Percentiles rank a stretch among this genome's conserved stretches.
These are phyloP conservation scores for Protomyctophum bolini DNA, from an alignment of 2,113 vertebrate species.

Conservation along the genomic window DNA sequence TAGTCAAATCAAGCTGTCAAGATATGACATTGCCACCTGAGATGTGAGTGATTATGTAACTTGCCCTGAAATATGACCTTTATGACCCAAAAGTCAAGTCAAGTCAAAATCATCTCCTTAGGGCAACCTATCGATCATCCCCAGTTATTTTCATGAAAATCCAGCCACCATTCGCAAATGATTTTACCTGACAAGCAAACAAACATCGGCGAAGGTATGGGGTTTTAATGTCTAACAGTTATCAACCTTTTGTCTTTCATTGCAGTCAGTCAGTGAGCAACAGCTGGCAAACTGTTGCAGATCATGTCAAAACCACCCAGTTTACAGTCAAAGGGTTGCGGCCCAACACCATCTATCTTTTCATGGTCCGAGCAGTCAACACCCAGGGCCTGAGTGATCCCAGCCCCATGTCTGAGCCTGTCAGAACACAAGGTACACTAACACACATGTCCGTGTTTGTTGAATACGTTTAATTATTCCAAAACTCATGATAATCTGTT, in stretches of 20 bases:
- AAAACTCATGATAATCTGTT: background rate
- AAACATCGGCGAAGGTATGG: too few relatives aligned
- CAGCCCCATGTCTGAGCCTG: constrained; percentile 95
- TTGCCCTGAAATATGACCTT: too few relatives aligned
- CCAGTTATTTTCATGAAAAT: too few relatives aligned
- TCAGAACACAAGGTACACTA: constrained; percentile 92
- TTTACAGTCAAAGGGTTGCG: constrained; percentile 90
- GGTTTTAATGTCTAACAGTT: background rate
- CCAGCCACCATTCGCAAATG: too few relatives aligned
- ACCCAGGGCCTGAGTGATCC: constrained; percentile 96
- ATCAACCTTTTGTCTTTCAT: background rate
- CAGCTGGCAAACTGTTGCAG: constrained; percentile 97
- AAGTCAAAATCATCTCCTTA: too few relatives aligned
- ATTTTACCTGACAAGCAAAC: too few relatives aligned
- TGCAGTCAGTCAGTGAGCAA: constrained; percentile 97
- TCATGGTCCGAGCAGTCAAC: constrained; percentile 97
- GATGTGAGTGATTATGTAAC: too few relatives aligned
- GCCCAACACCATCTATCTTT: constrained; percentile 98
- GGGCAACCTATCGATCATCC: too few relatives aligned
- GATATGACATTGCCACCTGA: too few relatives aligned
- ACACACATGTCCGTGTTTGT: background rate
- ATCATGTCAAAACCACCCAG: constrained; percentile 91
- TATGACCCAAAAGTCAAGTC: too few relatives aligned
- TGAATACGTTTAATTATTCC: background rate
- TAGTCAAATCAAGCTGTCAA: too few relatives aligned